These are phyloP conservation scores for Drosophila teissieri DNA, from an alignment of 1,140 invertebrate genomes.

Conservation along the genomic window DNA sequence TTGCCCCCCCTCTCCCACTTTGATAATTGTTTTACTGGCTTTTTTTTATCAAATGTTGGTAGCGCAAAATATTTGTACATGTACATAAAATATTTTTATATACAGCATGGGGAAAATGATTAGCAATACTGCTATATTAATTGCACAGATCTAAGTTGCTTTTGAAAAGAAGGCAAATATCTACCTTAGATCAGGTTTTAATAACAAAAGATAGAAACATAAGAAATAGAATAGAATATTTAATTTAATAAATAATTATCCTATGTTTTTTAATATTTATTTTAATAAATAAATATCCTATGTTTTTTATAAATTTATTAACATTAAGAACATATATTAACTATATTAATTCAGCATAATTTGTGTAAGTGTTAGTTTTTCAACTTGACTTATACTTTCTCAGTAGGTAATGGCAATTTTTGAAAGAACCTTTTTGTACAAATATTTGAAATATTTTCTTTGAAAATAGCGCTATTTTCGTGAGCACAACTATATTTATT, in stretches of 20 bases:
- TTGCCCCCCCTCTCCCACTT: conserved; percentile 10
- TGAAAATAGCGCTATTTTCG: neutral
- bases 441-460: neutral
- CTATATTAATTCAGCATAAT: too few relatives aligned
- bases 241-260: too few relatives aligned
- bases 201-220: too few relatives aligned
- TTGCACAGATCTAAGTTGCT: too few relatives aligned
- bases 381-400: neutral
- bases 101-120: neutral
- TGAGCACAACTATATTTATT: conserved; percentile 2
- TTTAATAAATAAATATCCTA: too few relatives aligned
- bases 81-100: conserved; percentile 33
- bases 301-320: too few relatives aligned
- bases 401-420: neutral
- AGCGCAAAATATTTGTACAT: conserved; percentile 28
- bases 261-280: too few relatives aligned
- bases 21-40: conserved; percentile 36
- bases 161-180: too few relatives aligned
- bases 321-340: too few relatives aligned
- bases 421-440: neutral
- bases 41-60: conserved; percentile 16
- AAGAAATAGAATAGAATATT: too few relatives aligned
- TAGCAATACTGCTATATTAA: neutral
- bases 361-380: too few relatives aligned
- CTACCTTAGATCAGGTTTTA: too few relatives aligned